Evolutionary conservation across 2,888 invertebrate genomes (phyloP), one percentile per base, ranked within the genome.

Genomic region (Ephialtes manifestator): DNA sequence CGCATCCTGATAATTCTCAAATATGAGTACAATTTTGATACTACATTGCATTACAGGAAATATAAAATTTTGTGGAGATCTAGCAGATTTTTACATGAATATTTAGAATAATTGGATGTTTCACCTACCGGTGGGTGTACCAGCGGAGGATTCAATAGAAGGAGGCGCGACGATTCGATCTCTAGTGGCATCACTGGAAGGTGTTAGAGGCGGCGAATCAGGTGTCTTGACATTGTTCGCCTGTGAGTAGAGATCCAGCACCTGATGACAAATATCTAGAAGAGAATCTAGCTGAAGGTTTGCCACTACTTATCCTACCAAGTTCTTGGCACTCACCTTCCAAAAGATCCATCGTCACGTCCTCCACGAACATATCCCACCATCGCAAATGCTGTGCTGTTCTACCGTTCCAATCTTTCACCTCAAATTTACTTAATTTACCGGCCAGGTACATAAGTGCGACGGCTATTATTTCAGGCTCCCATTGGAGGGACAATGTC

Each of bases 341-440:
- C 58, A 99, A 95, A 76, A 99, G 95, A 90, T 99, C 98, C 96
- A 98, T 97, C 0, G 98, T 97, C 43, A 99, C 97, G 92, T 99
- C 99, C 91, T 98, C 98, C 0, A 99, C 98, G 93, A 99, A 99
- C 97, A 98, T 97, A 91, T 99, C 99, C 99, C 99, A 99, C 99
- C 99, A 99, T 35, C 97, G 96, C 4, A 96, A 95, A 94, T 98
- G 97, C 91, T 97, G 96, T 2, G 96, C 94, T 68, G 95, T 95
- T 11, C 98, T 95, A 0, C 98, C 98, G 51, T 96, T 96, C 99
- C 99, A 99, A 94, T 99, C 99, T 5, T 96, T 95, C 0, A 99
- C 98, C 91, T 99, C 99, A 94, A 99, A 99, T 94, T 99, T 99
- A 93, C 98, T 98, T 28, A 99, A 95, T 93, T 99, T 99, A 75